Percentiles rank a stretch among this genome's conserved stretches.
Conservation (phyloP, 2,797 vertebrate genomes). For the Helicolenus hilgendorfi region DNA sequence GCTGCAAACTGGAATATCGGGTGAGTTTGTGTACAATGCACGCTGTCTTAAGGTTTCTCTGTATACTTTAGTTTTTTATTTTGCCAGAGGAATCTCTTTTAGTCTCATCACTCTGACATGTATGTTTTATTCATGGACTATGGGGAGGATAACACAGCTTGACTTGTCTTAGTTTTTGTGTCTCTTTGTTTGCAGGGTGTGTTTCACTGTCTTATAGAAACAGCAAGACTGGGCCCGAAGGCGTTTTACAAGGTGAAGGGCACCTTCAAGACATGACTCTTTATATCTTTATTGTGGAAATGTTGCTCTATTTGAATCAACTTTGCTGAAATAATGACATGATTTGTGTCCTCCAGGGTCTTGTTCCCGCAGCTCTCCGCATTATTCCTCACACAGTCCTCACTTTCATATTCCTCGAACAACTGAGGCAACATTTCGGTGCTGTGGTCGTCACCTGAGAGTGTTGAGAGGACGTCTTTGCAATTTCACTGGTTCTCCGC, state of each 20-base stretch:
- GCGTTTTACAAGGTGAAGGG: slow-evolving; percentile 92
- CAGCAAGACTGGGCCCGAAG: slow-evolving; percentile 88
- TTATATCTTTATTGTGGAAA: neutral
- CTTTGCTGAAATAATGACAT: neutral
- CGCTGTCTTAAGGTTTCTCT: neutral
- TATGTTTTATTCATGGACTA: slow-evolving; percentile 52
- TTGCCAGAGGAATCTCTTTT: neutral
- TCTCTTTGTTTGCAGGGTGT: slow-evolving; percentile 84
- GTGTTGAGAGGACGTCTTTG: neutral
- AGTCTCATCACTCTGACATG: slow-evolving; percentile 17
- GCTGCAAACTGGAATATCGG: slow-evolving; percentile 91
- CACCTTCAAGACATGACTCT: neutral
- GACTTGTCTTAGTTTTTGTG: neutral
- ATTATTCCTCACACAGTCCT: slow-evolving; percentile 92
- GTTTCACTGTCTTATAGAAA: slow-evolving; percentile 90
- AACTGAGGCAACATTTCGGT: slow-evolving; percentile 92
- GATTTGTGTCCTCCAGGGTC: slow-evolving; percentile 40
- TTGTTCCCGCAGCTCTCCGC: slow-evolving; percentile 90
- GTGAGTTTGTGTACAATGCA: slow-evolving; percentile 72
- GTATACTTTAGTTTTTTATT: neutral
- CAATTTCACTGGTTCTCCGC: neutral
- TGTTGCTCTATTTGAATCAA: neutral
- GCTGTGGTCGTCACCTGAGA: slow-evolving; percentile 80
- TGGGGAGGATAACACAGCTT: slow-evolving; percentile 2
- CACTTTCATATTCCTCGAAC: slow-evolving; percentile 93